Evolutionary conservation across 2,888 invertebrate genomes (phyloP).

Genomic region (Prostheceraeus crozeri): DNA sequence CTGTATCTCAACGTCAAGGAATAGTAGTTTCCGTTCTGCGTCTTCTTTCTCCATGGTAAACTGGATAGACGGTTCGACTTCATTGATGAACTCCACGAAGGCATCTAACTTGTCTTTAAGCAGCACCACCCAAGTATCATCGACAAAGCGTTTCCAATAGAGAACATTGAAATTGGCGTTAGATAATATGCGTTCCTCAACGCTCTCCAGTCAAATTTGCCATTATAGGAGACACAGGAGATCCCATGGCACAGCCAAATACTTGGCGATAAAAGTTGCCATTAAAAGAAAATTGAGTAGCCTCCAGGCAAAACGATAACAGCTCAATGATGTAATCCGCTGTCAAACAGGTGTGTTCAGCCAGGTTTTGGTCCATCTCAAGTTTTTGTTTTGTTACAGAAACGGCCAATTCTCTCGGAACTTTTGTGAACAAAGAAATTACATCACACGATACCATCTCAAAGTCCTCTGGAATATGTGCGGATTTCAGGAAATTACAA

Average conservation of each 20-base stretch:
- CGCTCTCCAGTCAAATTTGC: conserved; percentile 9
- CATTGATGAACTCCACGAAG: conserved; percentile 3
- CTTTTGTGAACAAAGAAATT: no score
- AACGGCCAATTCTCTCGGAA: no score
- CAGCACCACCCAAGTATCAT: conserved; percentile 18
- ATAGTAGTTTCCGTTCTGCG: conserved; percentile 3
- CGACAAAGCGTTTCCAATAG: conserved; percentile 23
- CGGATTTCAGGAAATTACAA: no score
- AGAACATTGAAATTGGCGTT: not conserved
- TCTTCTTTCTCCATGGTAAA: conserved; percentile 29
- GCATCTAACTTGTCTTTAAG: conserved; percentile 15
- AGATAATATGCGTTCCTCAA: conserved; percentile 18
- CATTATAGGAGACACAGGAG: conserved; percentile 22
- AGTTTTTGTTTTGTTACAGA: no score
- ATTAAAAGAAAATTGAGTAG: conserved; percentile 17
- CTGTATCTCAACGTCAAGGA: conserved; percentile 25
- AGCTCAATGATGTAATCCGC: no score
- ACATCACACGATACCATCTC: no score
- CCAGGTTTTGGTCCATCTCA: no score
- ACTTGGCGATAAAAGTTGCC: conserved; percentile 10
- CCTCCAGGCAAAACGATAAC: no score
- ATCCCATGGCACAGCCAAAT: conserved; percentile 4
- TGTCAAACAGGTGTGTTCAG: no score
- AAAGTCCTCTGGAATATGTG: no score
- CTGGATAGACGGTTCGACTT: not conserved